Conservation (phyloP, 2,113 vertebrate genomes). For the Dascyllus trimaculatus region DNA sequence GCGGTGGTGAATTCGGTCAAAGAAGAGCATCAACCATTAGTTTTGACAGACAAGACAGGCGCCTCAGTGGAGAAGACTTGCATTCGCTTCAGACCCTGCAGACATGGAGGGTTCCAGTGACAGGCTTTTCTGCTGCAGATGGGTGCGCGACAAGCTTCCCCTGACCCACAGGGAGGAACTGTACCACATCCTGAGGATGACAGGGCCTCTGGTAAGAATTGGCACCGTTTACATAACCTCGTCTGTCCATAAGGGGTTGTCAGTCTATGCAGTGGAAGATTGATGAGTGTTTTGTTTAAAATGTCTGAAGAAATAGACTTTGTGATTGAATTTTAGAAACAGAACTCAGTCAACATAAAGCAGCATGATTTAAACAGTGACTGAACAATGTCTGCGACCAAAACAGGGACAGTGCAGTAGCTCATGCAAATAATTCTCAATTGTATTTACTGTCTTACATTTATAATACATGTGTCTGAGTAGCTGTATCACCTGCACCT, state of each 20-base stretch:
- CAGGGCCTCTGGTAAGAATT: slow-evolving; percentile 78
- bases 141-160: slow-evolving; percentile 69
- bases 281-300: neutral
- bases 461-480: neutral
- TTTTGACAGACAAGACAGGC: slow-evolving; percentile 23
- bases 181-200: slow-evolving; percentile 80
- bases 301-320: neutral
- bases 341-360: neutral
- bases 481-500: neutral
- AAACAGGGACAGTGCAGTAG: neutral
- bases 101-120: slow-evolving; percentile 62
- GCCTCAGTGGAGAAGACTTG: neutral
- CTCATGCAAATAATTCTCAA: neutral
- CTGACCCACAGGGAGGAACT: slow-evolving; percentile 76
- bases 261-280: neutral
- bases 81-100: slow-evolving; percentile 8
- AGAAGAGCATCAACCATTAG: slow-evolving; percentile 12
- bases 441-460: neutral
- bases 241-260: neutral
- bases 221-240: neutral
- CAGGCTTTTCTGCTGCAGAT: slow-evolving; percentile 78
- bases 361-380: neutral
- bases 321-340: neutral
- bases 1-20: slow-evolving; percentile 16
- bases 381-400: neutral